Evolutionary conservation across 23 tunicate species (phyloP).

Genomic region (Clavelina lepadiformis): DNA sequence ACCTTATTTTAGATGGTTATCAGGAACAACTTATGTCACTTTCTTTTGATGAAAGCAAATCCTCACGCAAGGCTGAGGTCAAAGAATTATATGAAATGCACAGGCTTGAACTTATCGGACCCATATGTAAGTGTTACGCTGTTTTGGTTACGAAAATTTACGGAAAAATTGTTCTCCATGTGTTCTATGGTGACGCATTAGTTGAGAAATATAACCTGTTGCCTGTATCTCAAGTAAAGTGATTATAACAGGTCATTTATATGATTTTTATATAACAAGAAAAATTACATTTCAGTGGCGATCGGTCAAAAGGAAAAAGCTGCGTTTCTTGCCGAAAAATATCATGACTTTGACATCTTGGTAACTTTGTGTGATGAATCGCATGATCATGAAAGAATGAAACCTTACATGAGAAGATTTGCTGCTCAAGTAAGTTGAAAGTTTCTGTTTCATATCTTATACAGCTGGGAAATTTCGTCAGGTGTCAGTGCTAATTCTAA

Average conservation of each 20-base stretch:
- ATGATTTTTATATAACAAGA: not conserved
- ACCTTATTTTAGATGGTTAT: constrained; percentile 60
- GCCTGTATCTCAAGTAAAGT: not conserved
- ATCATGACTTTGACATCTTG: constrained; percentile 56
- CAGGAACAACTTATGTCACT: constrained; percentile 47
- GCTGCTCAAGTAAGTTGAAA: constrained; percentile 24
- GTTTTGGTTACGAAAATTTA: not conserved
- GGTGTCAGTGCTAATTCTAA: too few species aligned
- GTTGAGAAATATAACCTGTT: too few species aligned
- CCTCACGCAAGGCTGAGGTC: constrained; percentile 40
- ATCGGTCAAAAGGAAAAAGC: constrained; percentile 59
- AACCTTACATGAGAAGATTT: constrained; percentile 50
- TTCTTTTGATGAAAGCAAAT: not conserved
- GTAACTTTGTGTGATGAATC: constrained; percentile 46
- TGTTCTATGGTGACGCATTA: too few species aligned
- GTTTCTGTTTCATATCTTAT: too few species aligned
- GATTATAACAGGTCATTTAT: not conserved
- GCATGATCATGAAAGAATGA: constrained; percentile 23
- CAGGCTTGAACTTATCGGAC: constrained; percentile 40
- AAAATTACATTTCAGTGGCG: constrained; percentile 30
- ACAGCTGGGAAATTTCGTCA: too few species aligned
- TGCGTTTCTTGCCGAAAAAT: constrained; percentile 67
- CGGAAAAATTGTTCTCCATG: not conserved
- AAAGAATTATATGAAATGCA: constrained; percentile 23
- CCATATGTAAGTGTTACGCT: constrained; percentile 20